Base-by-base conservation (phyloP, 2,113 vertebrate species). In the Bungarus multicinctus region DNA sequence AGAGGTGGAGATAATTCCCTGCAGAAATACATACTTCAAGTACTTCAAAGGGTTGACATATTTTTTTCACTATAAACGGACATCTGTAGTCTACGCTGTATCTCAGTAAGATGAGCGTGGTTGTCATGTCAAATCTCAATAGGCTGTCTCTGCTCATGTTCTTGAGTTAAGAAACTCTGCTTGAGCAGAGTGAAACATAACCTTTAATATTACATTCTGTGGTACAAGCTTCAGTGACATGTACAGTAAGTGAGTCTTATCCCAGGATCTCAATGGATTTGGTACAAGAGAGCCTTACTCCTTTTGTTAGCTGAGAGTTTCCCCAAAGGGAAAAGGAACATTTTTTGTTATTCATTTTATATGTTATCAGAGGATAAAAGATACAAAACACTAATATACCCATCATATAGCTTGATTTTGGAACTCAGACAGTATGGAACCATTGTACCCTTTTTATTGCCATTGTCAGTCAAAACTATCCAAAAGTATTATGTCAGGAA, bases 151-250 rank as follows among this genome's bases (percentile, higher is more conserved):
- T 94, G 94, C 96, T 97, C 94, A 14, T 97, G 96, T 97, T 96
- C 95, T 96, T 94, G 91, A 96, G 95, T 97, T 97, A 96, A 96
- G 94, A 97, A 97, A 97, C 97, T 94, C 92, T 93, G 95, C 94
- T 96, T 87, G 90, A 94, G 93, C 96, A 96, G 95, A 98, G 97
- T 96, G 96, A 98, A 98, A 98, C 92, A 96, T 97, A 98, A 98
- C 98, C 98, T 98, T 97, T 98, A 96, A 97, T 98, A 98, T 98
- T 98, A 97, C 97, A 98, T 97, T 96, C 97, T 98, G 98, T 98
- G 97, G 97, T 97, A 96, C 94, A 94, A 88, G 94, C 94, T 97
- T 97, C 95, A 94, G 95, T 96, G 96, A 96, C 97, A 98, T 94
- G 93, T 8, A 9, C 47, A 50, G 45, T 94, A 95, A 96, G 95